Evolutionary conservation across 2,888 invertebrate genomes (phyloP), one percentile per base, ranked within the genome.

Genomic region (Ochropleura plecta): DNA sequence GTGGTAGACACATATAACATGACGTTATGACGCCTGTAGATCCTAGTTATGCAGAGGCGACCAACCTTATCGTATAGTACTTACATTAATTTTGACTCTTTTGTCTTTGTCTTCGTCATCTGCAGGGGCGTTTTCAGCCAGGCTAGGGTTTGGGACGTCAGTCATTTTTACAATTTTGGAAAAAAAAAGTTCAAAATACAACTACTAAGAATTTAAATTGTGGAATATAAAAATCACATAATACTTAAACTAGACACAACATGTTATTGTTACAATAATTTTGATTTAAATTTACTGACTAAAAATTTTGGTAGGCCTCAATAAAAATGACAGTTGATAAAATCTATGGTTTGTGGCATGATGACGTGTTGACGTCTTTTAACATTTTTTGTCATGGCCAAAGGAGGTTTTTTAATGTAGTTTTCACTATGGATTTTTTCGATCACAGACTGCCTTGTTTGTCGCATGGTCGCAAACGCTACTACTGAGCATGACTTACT

Each of bases 81-180:
- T 62, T 88, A 95, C 95, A 85, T 94, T 91, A 78, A 95, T 89
- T 92, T 95, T 95, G 46, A 96, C 95, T 82, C 93, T 91, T 81
- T 95, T 95, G 80, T 94, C 94, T 73, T 94, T 94, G 53, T 94
- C 94, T 76, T 90, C 90, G 5, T 83, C 78, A 30, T 80, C 87
- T 30, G 82, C 70, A 6, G 55, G 66, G 14, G 20, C 51, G 16
- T 44, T 79, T 18, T 40, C 79, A 46, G 73, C 30, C 8, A 16
- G 44, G 16, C 6, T 30, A 5, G 57, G 9, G 18, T 16, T 64
- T 12, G 51, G 53, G 4, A 18, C 74, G 14, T 81, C 84, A 66
- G 83, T 85, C 95, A 95, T 95, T 88, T 90, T 92, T 60, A 64
- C 69, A 73, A 48, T 55, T 76, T 76, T 69, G 67, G 44, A 70